phyloP scores from a whole-genome alignment of 1,140 invertebrate species.

The Bombus waltoni region DNA sequence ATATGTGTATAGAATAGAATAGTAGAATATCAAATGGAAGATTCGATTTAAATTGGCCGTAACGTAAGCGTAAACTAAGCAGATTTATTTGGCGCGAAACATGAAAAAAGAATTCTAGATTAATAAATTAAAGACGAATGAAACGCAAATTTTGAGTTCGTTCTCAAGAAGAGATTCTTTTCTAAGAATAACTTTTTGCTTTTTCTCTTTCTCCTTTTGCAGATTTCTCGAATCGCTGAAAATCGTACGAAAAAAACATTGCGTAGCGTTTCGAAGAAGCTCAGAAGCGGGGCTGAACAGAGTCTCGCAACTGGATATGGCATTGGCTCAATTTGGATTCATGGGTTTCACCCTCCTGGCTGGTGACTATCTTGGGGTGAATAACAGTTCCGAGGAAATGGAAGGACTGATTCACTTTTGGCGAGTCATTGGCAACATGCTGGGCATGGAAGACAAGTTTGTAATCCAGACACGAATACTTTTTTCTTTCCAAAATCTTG shows the following conservation, averaged over 20 bases:
- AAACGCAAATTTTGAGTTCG: not conserved
- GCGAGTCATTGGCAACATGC: slow-evolving; percentile 90
- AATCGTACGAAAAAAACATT: slow-evolving; percentile 87
- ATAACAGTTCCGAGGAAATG: slow-evolving; percentile 84
- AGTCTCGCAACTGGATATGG: slow-evolving; percentile 90
- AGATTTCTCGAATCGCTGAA: slow-evolving; percentile 85
- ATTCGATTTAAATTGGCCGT: too few relatives aligned
- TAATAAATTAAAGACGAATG: not conserved
- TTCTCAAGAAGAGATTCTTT: not conserved
- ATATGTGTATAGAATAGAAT: too few relatives aligned
- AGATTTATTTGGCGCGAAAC: too few relatives aligned
- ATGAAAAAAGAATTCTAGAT: too few relatives aligned
- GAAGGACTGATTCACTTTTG: slow-evolving; percentile 93
- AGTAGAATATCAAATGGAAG: too few relatives aligned
- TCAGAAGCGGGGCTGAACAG: slow-evolving; percentile 80
- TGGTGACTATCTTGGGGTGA: slow-evolving; percentile 86
- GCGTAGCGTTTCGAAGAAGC: slow-evolving; percentile 83
- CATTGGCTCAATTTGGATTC: slow-evolving; percentile 93
- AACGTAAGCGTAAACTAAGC: too few relatives aligned
- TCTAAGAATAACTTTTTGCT: not conserved
- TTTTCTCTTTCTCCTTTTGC: not conserved
- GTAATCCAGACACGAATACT: slow-evolving; percentile 3
- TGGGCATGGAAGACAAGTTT: slow-evolving; percentile 92
- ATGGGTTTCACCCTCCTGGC: slow-evolving; percentile 89
- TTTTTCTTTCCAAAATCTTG: not conserved